These are phyloP conservation scores for Chloroceryle aenea DNA, from an alignment of 2,113 vertebrate genomes.

Conservation along the genomic window DNA sequence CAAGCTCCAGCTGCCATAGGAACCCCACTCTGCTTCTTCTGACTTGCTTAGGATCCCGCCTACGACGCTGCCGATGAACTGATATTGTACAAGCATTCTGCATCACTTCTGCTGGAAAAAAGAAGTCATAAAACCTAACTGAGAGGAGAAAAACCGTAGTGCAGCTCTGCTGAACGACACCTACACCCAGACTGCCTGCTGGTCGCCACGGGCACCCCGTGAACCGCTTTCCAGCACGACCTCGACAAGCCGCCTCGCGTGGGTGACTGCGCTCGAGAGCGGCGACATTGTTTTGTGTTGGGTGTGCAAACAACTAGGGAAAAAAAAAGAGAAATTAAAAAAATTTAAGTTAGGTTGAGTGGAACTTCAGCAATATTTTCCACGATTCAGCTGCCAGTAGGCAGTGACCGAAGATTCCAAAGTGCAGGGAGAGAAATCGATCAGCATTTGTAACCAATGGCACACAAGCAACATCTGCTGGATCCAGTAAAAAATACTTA, in stretches of 20 bases:
- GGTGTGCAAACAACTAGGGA: background rate
- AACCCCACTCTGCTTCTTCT: background rate
- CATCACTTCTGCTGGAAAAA: background rate
- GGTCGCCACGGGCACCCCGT: accelerated
- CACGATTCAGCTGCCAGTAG: background rate
- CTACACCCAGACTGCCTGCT: background rate
- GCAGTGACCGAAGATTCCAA: background rate
- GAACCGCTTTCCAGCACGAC: background rate
- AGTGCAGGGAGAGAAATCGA: background rate
- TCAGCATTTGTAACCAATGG: background rate
- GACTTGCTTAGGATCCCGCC: background rate
- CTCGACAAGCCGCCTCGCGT: background rate
- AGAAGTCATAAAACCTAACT: background rate
- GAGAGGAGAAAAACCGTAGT: background rate
- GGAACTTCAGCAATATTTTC: background rate
- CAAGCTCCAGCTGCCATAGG: background rate
- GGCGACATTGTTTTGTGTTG: background rate
- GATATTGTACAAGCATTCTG: background rate
- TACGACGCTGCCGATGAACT: background rate
- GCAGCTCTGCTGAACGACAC: background rate
- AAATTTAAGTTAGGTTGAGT: background rate
- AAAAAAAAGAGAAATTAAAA: background rate
- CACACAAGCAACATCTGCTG: background rate
- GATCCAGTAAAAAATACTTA: background rate
- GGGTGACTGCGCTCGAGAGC: background rate